Percentiles rank a stretch among this genome's conserved stretches.
phyloP scores from a whole-genome alignment of 2,888 invertebrate species.

The Morinoia aosen region DNA sequence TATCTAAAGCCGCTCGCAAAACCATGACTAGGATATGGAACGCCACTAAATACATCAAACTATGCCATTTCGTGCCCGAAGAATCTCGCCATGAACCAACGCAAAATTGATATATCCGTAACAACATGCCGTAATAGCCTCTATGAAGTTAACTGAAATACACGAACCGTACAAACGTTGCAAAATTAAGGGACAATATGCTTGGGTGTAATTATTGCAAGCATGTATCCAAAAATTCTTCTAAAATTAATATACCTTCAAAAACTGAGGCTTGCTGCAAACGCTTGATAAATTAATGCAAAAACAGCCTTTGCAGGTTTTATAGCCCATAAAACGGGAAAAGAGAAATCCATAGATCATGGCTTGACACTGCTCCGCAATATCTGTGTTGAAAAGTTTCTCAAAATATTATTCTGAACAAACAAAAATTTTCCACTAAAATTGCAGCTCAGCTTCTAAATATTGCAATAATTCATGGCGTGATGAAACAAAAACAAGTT shows the following conservation, averaged over 20 bases:
- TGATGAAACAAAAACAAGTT: not conserved
- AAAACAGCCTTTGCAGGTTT: not conserved
- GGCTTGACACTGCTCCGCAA: not conserved
- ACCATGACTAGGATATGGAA: constrained; percentile 40
- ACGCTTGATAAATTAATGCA: not conserved
- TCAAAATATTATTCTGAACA: not conserved
- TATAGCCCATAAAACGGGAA: not conserved
- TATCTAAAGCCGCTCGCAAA: not conserved
- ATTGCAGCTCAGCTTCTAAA: not conserved
- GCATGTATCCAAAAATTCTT: not conserved
- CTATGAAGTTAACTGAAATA: not conserved
- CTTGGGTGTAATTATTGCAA: not conserved
- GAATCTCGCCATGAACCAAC: constrained; percentile 12
- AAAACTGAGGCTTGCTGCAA: not conserved
- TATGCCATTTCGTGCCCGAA: constrained; percentile 16
- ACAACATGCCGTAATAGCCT: constrained; percentile 24
- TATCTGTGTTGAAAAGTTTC: not conserved
- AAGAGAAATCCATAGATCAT: not conserved
- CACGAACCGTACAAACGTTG: not conserved
- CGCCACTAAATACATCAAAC: not conserved
- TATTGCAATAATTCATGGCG: not conserved
- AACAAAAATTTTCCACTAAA: not conserved
- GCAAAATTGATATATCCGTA: not conserved
- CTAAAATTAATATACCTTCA: not conserved
- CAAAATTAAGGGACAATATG: not conserved